A percentile compares a stretch with the other conserved stretches of the same genome.
phyloP scores from a whole-genome alignment of 2,113 vertebrate genomes.

The Lycaon pictus region DNA sequence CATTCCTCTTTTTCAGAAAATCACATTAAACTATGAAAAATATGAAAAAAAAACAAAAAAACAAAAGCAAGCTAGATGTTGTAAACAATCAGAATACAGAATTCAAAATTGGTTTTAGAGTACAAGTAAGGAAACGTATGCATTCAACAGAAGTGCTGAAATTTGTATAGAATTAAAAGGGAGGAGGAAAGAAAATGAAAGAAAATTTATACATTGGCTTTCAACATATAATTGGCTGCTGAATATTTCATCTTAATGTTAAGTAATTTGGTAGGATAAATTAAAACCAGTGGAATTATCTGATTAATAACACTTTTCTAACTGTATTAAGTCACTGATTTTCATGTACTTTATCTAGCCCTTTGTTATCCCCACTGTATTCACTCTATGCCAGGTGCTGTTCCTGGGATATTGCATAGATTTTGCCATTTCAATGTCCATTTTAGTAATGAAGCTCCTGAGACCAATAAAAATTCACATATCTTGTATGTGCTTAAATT shows the following conservation, averaged over 20 bases:
- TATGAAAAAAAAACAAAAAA: background rate
- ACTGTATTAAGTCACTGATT: background rate
- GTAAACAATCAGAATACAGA: background rate
- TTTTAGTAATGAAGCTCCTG: background rate
- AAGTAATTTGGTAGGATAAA: background rate
- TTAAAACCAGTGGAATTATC: background rate
- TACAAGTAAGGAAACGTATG: no score
- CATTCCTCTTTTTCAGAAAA: background rate
- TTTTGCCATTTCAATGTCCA: background rate
- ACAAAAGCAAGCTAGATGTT: background rate
- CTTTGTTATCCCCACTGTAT: background rate
- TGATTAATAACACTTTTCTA: background rate
- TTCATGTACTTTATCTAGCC: background rate
- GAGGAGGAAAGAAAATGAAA: background rate
- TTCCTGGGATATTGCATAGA: background rate
- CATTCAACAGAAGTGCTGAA: background rate
- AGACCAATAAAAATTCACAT: background rate
- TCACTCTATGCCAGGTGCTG: background rate
- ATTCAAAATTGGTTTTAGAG: background rate
- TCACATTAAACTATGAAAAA: background rate
- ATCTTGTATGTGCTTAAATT: background rate
- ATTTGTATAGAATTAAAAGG: background rate
- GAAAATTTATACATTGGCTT: background rate
- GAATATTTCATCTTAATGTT: background rate
- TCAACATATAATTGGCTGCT: background rate